Evolutionary conservation across 1,140 invertebrate species (phyloP).

Genomic region (Camponotus vicinus): DNA sequence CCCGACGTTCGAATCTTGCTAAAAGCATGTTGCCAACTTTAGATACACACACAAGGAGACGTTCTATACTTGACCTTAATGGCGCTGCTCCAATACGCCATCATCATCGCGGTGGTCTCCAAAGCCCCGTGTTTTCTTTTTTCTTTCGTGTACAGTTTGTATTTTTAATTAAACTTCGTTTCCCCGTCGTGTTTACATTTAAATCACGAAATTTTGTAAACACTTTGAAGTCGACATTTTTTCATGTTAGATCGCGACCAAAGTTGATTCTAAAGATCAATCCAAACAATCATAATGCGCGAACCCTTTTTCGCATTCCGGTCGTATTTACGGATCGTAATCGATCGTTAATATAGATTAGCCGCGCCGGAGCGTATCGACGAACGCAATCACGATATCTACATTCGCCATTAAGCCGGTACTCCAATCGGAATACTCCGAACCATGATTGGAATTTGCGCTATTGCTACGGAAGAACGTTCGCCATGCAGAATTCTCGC

Average conservation of each 20-base stretch:
- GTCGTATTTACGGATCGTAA: too few species aligned
- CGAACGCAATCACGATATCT: conserved; percentile 57
- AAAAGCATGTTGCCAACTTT: conserved; percentile 63
- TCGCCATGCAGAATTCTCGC: conserved; percentile 2
- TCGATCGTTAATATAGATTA: not conserved
- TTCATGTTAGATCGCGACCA: not conserved
- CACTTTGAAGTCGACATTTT: too few species aligned
- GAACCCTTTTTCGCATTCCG: not conserved
- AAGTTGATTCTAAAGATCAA: not conserved
- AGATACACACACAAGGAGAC: conserved; percentile 47
- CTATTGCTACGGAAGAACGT: conserved; percentile 47
- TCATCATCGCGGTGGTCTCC: conserved; percentile 61
- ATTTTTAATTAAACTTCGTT: conserved; percentile 7
- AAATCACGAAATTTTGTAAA: not conserved
- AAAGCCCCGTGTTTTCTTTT: not conserved
- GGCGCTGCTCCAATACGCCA: conserved; percentile 59
- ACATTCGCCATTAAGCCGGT: conserved; percentile 50
- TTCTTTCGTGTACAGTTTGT: not conserved
- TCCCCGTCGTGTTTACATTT: not conserved
- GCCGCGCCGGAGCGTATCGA: conserved; percentile 36
- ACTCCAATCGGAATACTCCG: conserved; percentile 49
- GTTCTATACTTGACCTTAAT: conserved; percentile 73
- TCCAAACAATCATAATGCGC: not conserved
- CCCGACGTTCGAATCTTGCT: conserved; percentile 32
- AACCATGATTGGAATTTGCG: conserved; percentile 41